A percentile compares a stretch with the other conserved stretches of the same genome.
Conservation (phyloP, 2,797 vertebrate genomes). For the Karalla daura region DNA sequence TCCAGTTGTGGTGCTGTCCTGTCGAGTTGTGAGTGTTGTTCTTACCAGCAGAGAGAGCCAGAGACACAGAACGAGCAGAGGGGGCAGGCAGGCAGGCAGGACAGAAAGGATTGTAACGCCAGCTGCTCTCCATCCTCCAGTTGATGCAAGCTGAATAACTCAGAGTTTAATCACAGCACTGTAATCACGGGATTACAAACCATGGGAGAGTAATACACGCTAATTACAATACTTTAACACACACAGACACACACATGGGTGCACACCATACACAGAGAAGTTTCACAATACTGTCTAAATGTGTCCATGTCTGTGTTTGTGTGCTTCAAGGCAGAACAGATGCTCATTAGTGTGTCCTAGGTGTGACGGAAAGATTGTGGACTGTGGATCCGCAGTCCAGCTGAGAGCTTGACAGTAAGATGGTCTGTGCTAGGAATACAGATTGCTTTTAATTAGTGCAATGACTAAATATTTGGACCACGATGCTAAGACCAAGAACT, state of each 20-base stretch:
- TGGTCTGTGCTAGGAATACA: conserved; percentile 1
- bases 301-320: conserved; percentile 20
- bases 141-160: conserved; percentile 61
- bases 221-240: conserved; percentile 64
- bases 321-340: conserved; percentile 46
- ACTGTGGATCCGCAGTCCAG: conserved; percentile 2
- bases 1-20: neutral
- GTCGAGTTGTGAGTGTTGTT: neutral
- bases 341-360: conserved; percentile 54
- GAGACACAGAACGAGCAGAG: conserved; percentile 31
- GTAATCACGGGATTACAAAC: conserved; percentile 77
- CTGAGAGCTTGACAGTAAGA: neutral
- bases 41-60: conserved; percentile 67
- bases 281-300: conserved; percentile 20
- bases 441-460: conserved; percentile 6
- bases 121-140: conserved; percentile 54
- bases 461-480: neutral
- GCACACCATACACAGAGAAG: conserved; percentile 17
- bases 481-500: no score
- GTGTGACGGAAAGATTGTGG: conserved; percentile 23
- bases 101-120: conserved; percentile 34
- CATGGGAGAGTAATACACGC: conserved; percentile 66
- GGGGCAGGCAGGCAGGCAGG: neutral
- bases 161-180: conserved; percentile 72
- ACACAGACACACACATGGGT: conserved; percentile 3